Percentiles rank a stretch among this genome's conserved stretches.
phyloP scores from a whole-genome alignment of 2,113 vertebrate species.

The Sapajus apella region DNA sequence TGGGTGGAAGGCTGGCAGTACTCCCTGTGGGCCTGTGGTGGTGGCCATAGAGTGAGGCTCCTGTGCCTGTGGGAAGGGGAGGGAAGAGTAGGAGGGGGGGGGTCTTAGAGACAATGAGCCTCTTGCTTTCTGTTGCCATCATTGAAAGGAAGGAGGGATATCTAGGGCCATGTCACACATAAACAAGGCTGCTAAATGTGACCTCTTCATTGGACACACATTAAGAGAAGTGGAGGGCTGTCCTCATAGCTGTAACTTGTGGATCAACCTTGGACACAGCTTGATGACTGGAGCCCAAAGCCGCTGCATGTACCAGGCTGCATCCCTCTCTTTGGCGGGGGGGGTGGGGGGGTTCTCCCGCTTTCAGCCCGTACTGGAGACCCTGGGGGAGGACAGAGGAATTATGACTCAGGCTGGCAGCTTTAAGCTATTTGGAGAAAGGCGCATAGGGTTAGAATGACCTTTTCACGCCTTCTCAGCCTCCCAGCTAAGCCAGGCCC shows the following conservation, averaged over 20 bases:
- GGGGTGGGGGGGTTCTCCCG: not conserved
- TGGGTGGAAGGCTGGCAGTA: too few relatives aligned
- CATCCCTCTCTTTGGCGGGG: not conserved
- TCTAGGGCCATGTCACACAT: not conserved
- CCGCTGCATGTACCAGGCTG: too few relatives aligned
- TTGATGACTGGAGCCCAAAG: not conserved
- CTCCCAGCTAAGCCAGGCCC: not conserved
- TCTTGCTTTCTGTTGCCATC: not conserved
- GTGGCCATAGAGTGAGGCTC: too few relatives aligned
- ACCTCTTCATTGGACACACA: not conserved
- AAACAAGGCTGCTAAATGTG: not conserved
- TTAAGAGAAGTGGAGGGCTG: not conserved
- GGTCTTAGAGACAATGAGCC: not conserved
- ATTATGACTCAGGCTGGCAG: not conserved
- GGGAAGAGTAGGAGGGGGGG: too few relatives aligned
- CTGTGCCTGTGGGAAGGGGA: too few relatives aligned
- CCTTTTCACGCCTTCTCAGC: not conserved
- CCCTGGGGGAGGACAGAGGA: not conserved
- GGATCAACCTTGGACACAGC: not conserved
- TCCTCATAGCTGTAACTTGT: not conserved
- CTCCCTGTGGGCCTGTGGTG: too few relatives aligned
- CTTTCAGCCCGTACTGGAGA: not conserved
- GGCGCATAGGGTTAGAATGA: not conserved
- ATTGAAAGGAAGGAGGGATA: not conserved
- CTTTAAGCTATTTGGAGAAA: not conserved